phyloP scores from a whole-genome alignment of 2,113 vertebrate species.

The Mus spicilegus region DNA sequence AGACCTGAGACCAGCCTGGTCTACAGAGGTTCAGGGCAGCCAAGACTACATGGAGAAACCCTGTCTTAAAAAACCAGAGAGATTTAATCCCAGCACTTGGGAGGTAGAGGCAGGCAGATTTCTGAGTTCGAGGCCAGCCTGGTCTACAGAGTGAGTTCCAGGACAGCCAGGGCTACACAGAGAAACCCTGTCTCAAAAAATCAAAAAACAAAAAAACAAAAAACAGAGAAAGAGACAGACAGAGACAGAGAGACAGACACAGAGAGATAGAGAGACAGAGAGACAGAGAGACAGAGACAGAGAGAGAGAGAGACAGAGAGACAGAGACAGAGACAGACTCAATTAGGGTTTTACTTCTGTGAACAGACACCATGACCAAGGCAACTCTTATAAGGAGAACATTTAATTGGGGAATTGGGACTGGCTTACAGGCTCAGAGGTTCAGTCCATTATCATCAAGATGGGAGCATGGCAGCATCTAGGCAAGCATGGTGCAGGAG shows the following conservation, averaged over 20 bases:
- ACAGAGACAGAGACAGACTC: too few species aligned
- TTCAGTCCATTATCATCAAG: too few species aligned
- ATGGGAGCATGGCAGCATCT: too few species aligned
- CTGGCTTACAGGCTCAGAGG: too few species aligned
- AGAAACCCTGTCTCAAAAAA: neutral
- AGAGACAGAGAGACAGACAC: too few species aligned
- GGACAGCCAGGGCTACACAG: neutral
- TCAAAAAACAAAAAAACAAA: neutral
- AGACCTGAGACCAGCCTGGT: neutral
- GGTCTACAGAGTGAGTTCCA: neutral
- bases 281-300: too few species aligned
- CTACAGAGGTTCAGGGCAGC: neutral
- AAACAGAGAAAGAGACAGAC: neutral
- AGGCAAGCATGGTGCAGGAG: too few species aligned
- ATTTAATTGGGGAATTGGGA: too few species aligned
- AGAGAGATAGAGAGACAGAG: neutral
- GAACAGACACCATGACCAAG: too few species aligned
- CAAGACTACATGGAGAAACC: neutral
- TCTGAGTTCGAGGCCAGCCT: neutral
- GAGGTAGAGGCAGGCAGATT: neutral
- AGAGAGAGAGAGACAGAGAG: neutral
- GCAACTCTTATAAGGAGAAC: too few species aligned
- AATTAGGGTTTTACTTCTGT: too few species aligned
- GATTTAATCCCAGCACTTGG: neutral
- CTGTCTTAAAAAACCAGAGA: neutral